phyloP scores from a whole-genome alignment of 1,140 invertebrate genomes.

The Monochamus saltuarius region DNA sequence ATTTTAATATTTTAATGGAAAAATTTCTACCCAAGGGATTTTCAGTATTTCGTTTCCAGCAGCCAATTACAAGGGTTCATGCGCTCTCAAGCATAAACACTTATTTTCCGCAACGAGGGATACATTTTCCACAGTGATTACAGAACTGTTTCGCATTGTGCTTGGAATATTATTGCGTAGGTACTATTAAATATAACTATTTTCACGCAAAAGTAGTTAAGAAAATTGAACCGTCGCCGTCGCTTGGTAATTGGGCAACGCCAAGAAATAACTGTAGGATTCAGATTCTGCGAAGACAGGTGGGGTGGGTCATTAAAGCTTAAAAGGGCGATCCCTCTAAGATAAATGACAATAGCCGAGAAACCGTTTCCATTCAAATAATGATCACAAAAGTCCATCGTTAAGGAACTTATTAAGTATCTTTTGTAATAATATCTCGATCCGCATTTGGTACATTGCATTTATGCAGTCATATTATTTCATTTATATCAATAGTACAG shows the following conservation, averaged over 20 bases:
- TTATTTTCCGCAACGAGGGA: constrained; percentile 18
- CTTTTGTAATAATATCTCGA: too few relatives aligned
- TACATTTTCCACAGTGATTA: constrained; percentile 20
- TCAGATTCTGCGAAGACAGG: background rate
- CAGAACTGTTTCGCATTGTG: background rate
- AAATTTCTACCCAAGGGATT: constrained; percentile 3
- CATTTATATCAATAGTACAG: too few relatives aligned
- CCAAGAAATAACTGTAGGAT: background rate
- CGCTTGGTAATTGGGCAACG: background rate
- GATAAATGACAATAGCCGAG: too few relatives aligned
- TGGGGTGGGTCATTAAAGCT: too few relatives aligned
- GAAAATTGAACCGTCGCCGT: too few relatives aligned
- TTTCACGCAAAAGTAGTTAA: too few relatives aligned
- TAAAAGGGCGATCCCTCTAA: too few relatives aligned
- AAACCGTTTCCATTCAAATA: too few relatives aligned
- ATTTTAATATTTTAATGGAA: constrained; percentile 10
- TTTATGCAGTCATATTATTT: too few relatives aligned
- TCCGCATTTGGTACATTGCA: too few relatives aligned
- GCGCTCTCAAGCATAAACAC: constrained; percentile 10
- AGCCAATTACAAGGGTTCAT: constrained; percentile 19
- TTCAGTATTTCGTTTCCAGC: constrained; percentile 7
- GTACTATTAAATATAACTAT: background rate
- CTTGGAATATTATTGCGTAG: background rate
- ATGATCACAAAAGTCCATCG: too few relatives aligned
- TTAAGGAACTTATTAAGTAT: too few relatives aligned